phyloP scores from a whole-genome alignment of 2,797 vertebrate genomes.

The Eupleurogrammus muticus region DNA sequence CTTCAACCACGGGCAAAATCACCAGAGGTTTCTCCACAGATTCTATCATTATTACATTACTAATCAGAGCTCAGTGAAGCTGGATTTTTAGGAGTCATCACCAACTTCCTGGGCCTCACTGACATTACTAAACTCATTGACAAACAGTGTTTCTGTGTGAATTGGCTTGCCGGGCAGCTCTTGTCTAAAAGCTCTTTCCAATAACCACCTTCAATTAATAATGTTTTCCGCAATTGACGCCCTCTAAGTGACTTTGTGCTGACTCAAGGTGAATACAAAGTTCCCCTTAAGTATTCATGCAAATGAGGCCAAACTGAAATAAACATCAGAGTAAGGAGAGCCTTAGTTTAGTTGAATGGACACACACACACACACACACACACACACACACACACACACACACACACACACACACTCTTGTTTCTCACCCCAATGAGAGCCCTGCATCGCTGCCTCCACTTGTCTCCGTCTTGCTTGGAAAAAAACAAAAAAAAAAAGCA shows the following conservation, averaged over 20 bases:
- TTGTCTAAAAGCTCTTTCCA: conserved; percentile 46
- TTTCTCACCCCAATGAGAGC: conserved; percentile 74
- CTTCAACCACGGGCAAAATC: conserved; percentile 23
- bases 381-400: too few species aligned
- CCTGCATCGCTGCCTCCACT: conserved; percentile 82
- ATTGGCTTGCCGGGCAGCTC: conserved; percentile 31
- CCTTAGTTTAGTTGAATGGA: conserved; percentile 34
- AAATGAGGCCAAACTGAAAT: conserved; percentile 28
- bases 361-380: too few species aligned
- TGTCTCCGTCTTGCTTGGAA: conserved; percentile 59
- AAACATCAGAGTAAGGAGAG: conserved; percentile 24
- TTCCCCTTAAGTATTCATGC: conserved; percentile 46
- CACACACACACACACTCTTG: not conserved
- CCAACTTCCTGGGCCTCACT: conserved; percentile 20
- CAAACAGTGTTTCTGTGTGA: conserved; percentile 40
- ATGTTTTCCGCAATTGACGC: conserved; percentile 43
- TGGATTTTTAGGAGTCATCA: conserved; percentile 19
- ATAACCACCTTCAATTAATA: conserved; percentile 53
- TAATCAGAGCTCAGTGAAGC: conserved; percentile 7
- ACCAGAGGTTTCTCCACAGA: conserved; percentile 17
- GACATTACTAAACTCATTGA: conserved; percentile 49
- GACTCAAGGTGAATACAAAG: conserved; percentile 50
- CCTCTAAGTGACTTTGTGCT: conserved; percentile 47
- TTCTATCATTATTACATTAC: conserved; percentile 15
- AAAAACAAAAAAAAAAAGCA: conserved; percentile 45